Evolutionary conservation across 64 coral and sea anemone genomes (phyloP).

Genomic region (Porites lutea): DNA sequence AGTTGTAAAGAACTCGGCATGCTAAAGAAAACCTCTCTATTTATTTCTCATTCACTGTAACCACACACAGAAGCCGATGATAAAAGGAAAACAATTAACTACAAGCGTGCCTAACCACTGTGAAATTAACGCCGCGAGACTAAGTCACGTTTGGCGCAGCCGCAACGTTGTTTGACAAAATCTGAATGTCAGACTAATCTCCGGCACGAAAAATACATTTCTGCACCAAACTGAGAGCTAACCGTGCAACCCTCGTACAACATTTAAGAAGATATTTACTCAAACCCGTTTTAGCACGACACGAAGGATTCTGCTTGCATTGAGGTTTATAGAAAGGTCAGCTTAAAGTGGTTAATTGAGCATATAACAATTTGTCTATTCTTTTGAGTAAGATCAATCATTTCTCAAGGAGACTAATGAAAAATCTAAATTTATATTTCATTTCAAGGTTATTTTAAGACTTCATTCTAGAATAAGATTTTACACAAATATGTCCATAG

Average conservation of each 20-base stretch:
- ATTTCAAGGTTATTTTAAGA: too few species aligned
- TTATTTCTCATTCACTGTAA: background rate
- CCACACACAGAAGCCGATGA: conserved; percentile 44
- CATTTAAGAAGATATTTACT: background rate
- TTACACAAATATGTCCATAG: too few species aligned
- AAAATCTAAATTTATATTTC: too few species aligned
- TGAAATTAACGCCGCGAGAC: conserved; percentile 1
- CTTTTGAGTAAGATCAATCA: background rate
- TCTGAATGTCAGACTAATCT: background rate
- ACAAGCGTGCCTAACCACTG: conserved; percentile 30
- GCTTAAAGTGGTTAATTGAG: conserved; percentile 2
- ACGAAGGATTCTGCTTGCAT: background rate
- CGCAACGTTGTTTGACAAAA: background rate
- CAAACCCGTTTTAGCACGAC: background rate
- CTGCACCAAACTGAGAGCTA: background rate
- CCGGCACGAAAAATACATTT: background rate
- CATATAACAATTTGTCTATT: conserved; percentile 9
- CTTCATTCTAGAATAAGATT: too few species aligned
- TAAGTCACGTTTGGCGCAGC: background rate
- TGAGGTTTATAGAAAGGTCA: too few species aligned
- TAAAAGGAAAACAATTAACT: background rate
- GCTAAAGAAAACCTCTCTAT: background rate
- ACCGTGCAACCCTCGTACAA: background rate
- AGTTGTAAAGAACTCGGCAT: background rate
- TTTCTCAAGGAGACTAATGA: too few species aligned